These are phyloP conservation scores for Cirrhinus mrigala DNA, from an alignment of 2,797 vertebrate species.

Conservation along the genomic window DNA sequence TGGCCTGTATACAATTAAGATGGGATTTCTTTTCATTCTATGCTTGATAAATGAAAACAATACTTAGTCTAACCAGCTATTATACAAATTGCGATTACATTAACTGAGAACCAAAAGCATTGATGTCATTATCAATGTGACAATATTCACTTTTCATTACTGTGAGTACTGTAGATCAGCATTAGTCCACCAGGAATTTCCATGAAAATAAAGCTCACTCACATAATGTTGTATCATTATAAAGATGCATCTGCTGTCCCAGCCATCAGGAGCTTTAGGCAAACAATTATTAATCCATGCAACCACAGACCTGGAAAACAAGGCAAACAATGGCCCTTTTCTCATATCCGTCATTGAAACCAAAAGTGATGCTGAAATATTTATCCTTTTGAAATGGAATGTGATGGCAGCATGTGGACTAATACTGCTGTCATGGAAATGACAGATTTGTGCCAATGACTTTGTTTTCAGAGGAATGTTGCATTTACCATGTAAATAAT, in stretches of 20 bases:
- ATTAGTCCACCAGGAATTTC: constrained; percentile 16
- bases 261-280: constrained; percentile 30
- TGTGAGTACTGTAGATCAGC: background rate
- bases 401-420: constrained; percentile 16
- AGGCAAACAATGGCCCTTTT: constrained; percentile 13
- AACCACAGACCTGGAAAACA: constrained; percentile 10
- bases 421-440: background rate
- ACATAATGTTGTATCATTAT: constrained; percentile 8
- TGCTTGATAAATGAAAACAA: constrained; percentile 25
- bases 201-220: background rate
- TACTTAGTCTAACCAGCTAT: constrained; percentile 12
- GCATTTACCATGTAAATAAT: constrained; percentile 38
- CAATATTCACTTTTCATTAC: constrained; percentile 3
- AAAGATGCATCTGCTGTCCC: constrained; percentile 10
- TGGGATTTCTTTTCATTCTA: background rate
- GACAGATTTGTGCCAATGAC: background rate
- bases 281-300: constrained; percentile 26
- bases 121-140: constrained; percentile 10
- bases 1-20: background rate
- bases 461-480: background rate
- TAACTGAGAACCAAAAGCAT: background rate
- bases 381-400: constrained; percentile 40
- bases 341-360: constrained; percentile 5
- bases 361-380: constrained; percentile 46
- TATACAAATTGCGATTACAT: constrained; percentile 2